A percentile compares a stretch with the other conserved stretches of the same genome.
Conservation (phyloP, 30 jellyfish, hydroid and myxozoan genomes). For the Clytia hemisphaerica region DNA sequence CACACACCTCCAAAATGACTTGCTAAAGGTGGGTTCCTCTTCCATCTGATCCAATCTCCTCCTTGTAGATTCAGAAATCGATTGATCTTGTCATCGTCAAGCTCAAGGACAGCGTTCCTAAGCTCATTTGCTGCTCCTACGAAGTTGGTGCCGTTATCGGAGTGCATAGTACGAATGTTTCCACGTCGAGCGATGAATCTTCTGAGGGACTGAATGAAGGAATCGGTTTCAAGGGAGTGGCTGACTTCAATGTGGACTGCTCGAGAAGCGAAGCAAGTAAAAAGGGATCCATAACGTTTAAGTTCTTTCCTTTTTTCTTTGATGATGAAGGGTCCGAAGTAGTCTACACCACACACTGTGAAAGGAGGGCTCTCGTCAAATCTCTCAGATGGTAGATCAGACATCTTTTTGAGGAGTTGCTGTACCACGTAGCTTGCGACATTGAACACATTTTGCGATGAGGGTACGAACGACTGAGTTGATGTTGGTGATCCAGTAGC, state of each 20-base stretch:
- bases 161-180: neutral
- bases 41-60: neutral
- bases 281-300: constrained; percentile 28
- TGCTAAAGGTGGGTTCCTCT: constrained; percentile 11
- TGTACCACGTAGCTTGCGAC: constrained; percentile 8
- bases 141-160: constrained; percentile 18
- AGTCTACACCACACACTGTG: constrained; percentile 38
- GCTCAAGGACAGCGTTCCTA: neutral
- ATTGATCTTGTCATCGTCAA: neutral
- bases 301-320: constrained; percentile 24
- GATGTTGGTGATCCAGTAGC: constrained; percentile 6
- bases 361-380: constrained; percentile 33
- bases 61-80: neutral
- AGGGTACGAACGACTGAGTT: constrained; percentile 11
- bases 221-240: constrained; percentile 1
- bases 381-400: constrained; percentile 32
- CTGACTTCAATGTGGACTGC: constrained; percentile 9
- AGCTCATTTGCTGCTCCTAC: constrained; percentile 24
- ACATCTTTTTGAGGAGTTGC: constrained; percentile 28
- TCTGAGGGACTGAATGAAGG: constrained; percentile 23
- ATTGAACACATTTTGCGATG: neutral
- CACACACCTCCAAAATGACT: constrained; percentile 17
- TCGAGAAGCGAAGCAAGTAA: constrained; percentile 22
- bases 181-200: constrained; percentile 17
- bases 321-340: constrained; percentile 38